These are phyloP conservation scores for Acomys russatus DNA, from an alignment of 2,797 vertebrate genomes.

Conservation along the genomic window DNA sequence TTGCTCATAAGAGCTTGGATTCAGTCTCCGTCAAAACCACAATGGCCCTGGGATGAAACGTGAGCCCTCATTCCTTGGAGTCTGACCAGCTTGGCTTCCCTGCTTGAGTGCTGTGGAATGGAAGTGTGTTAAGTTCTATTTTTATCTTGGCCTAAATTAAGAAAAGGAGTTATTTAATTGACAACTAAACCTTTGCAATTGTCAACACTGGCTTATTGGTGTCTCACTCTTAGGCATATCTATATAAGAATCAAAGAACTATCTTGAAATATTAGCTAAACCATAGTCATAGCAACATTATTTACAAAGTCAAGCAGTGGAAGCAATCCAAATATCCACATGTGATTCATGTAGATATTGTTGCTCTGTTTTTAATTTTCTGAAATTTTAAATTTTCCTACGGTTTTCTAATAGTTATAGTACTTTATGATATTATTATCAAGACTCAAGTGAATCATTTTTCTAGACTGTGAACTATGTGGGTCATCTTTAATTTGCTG, in stretches of 20 bases:
- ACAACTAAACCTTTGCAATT: not conserved
- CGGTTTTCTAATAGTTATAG: not conserved
- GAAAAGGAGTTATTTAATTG: not conserved
- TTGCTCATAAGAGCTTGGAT: not conserved
- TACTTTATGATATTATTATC: not conserved
- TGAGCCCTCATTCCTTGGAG: not conserved
- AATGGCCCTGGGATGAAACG: not conserved
- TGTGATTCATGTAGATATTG: not conserved
- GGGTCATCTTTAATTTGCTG: not conserved
- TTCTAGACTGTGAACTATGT: not conserved
- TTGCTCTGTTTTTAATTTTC: not conserved
- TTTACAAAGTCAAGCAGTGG: not conserved
- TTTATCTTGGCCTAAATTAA: not conserved
- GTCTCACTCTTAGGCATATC: not conserved
- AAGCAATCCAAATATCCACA: not conserved
- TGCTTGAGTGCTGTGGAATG: conserved; percentile 7
- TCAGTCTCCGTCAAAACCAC: not conserved
- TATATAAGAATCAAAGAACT: not conserved
- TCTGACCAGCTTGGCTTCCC: not conserved
- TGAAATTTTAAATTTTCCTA: not conserved
- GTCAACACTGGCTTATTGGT: not conserved
- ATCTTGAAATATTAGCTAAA: not conserved
- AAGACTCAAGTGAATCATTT: not conserved
- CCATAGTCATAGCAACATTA: not conserved
- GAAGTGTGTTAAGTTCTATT: not conserved